Evolutionary conservation across 1,140 invertebrate species (phyloP), one percentile per base, ranked within the genome.

Genomic region (Eupristina koningsbergeri): DNA sequence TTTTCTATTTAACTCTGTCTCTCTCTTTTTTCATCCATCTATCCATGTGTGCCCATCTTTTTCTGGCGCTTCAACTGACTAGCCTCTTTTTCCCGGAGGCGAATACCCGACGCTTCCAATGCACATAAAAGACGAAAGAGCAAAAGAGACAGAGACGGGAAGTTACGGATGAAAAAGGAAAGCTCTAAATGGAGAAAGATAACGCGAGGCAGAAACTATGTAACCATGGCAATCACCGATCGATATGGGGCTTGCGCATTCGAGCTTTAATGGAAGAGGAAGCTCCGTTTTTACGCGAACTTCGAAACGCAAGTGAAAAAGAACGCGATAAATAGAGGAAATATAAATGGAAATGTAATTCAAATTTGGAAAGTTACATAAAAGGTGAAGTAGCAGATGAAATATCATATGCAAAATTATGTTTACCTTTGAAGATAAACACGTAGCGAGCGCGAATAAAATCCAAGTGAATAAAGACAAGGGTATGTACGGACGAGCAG

Each of bases 151-250:
- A 76, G 73, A 50, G 63, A 47, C 26, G 58, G 26, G 8, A 58
- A 26, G 29, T 13, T n/a, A 22, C 3, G 75, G 6, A 22, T 6
- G 31, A 17, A 17, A 19, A 3, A n/a, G 0, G 19, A 11, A 19
- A 58, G n/a, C 8, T 0, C 1, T 29, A 39, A 39, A 50, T 1
- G 22, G 47, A 80, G 41, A 58, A 58, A 81, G 53, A 76, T n/a
- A 39, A 58, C 45, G 80, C 34, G 31, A 34, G 50, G 26, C 17
- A 17, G 73, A 74, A 50, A 50, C n/a, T 50, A 74, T 74, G 90
- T 91, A 89, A 89, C 90, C 90, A 91, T 91, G 89, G 87, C 86
- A 89, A 91, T 91, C 87, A 86, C 81, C 88, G 88, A 89, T 91
- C 90, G 87, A 92, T 91, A 85, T 41, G 36, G 84, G 86, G 85